These are phyloP conservation scores for Camponotus floridanus DNA, from an alignment of 1,140 invertebrate genomes.

Conservation along the genomic window DNA sequence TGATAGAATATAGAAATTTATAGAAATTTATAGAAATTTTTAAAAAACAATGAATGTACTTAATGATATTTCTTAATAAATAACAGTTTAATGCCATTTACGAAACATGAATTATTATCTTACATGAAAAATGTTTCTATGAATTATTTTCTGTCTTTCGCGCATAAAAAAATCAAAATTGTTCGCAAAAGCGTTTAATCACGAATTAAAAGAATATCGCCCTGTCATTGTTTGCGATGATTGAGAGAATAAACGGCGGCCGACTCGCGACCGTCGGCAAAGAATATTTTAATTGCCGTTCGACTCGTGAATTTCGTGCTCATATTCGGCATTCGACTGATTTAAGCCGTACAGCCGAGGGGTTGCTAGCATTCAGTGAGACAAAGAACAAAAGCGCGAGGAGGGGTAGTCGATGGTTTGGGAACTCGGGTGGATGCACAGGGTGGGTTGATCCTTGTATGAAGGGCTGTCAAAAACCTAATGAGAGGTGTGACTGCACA, in stretches of 20 bases:
- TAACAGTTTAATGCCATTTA: not conserved
- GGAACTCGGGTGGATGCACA: slow-evolving; percentile 82
- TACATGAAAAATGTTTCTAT: not conserved
- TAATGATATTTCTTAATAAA: not conserved
- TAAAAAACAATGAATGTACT: not conserved
- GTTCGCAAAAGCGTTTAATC: slow-evolving; percentile 17
- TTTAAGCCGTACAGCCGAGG: slow-evolving; percentile 79
- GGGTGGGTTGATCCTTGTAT: slow-evolving; percentile 84
- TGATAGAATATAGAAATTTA: slow-evolving; percentile 17
- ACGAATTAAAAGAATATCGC: slow-evolving; percentile 53
- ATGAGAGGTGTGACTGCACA: slow-evolving; percentile 87
- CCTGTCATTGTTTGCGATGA: slow-evolving; percentile 62
- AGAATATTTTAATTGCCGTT: slow-evolving; percentile 81
- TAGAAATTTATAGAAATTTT: not conserved
- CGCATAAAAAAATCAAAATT: not conserved
- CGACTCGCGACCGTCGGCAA: slow-evolving; percentile 60
- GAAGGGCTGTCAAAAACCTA: slow-evolving; percentile 87
- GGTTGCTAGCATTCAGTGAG: slow-evolving; percentile 82
- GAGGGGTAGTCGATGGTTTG: slow-evolving; percentile 76
- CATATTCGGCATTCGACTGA: slow-evolving; percentile 80
- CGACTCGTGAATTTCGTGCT: slow-evolving; percentile 77
- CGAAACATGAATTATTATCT: slow-evolving; percentile 15
- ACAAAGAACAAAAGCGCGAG: slow-evolving; percentile 84
- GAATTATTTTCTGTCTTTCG: not conserved
- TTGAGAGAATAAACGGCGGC: slow-evolving; percentile 68